Evolutionary conservation across 2,888 invertebrate species (phyloP).

Genomic region (Priapulus caudatus): DNA sequence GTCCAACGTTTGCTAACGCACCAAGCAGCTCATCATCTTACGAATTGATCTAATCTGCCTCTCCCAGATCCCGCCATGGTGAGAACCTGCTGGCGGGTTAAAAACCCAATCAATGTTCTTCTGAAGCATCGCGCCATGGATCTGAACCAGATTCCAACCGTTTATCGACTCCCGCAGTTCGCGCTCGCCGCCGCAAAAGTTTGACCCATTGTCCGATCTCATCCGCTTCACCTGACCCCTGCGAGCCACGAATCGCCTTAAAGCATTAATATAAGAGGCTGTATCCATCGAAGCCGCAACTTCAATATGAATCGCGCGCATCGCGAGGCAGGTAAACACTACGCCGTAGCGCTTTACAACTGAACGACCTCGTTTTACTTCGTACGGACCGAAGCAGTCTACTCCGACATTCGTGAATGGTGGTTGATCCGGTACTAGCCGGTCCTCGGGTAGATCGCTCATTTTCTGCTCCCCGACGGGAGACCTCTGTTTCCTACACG

Average conservation of each 20-base stretch:
- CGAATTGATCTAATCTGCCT: slow-evolving; percentile 16
- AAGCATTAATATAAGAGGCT: slow-evolving; percentile 14
- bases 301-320: slow-evolving; percentile 16
- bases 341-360: slow-evolving; percentile 17
- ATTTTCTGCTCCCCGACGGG: no score
- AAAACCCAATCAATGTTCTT: slow-evolving; percentile 17
- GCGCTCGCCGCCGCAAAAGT: slow-evolving; percentile 15
- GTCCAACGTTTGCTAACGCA: no score
- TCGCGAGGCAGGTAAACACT: slow-evolving; percentile 16
- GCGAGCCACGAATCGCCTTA: slow-evolving; percentile 14
- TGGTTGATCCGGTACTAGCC: slow-evolving; percentile 8
- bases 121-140: slow-evolving; percentile 11
- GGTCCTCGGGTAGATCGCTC: slow-evolving; percentile 14
- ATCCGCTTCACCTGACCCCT: slow-evolving; percentile 10
- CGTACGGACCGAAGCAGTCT: slow-evolving; percentile 17
- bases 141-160: slow-evolving; percentile 14
- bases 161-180: slow-evolving; percentile 15
- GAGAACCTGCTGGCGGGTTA: slow-evolving; percentile 20
- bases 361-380: slow-evolving; percentile 14
- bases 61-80: slow-evolving; percentile 21
- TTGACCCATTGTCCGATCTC: slow-evolving; percentile 17
- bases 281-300: slow-evolving; percentile 13
- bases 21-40: slow-evolving; percentile 13
- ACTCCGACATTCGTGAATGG: no score
- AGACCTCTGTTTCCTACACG: no score